Evolutionary conservation across 1,140 invertebrate species (phyloP).

Genomic region (Drosophila teissieri): DNA sequence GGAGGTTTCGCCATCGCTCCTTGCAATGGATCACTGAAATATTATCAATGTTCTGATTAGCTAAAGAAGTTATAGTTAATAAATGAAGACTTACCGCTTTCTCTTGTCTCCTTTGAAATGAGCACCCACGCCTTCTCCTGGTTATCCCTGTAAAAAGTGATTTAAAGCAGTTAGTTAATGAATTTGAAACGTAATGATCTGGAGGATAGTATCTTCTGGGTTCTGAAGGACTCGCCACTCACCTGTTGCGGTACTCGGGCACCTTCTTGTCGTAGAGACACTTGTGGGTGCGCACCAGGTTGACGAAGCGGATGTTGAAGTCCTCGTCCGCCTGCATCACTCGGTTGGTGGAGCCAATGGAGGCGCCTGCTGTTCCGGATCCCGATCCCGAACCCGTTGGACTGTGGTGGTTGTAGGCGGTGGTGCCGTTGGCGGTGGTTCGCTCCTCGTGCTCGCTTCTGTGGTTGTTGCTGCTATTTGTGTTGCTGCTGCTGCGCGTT

Average conservation of each 20-base stretch:
- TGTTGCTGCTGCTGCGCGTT: conserved; percentile 54
- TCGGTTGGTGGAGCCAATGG: conserved; percentile 66
- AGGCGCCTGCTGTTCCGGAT: conserved; percentile 2
- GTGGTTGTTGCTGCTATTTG: conserved; percentile 25
- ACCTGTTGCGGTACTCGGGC: conserved; percentile 83
- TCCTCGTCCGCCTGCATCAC: conserved; percentile 84
- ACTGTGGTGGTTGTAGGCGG: conserved; percentile 44
- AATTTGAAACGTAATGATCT: no score
- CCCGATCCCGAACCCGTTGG: conserved; percentile 25
- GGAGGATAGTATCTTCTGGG: not conserved
- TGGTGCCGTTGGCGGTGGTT: conserved; percentile 15
- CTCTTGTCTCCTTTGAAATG: conserved; percentile 84
- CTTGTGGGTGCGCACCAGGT: conserved; percentile 76
- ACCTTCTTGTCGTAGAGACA: conserved; percentile 84
- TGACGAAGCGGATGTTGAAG: conserved; percentile 84
- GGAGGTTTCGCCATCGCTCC: conserved; percentile 83
- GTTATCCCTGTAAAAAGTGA: conserved; percentile 57
- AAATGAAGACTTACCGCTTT: conserved; percentile 61
- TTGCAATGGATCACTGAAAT: conserved; percentile 80
- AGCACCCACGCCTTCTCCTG: conserved; percentile 83
- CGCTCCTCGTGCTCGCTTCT: conserved; percentile 35
- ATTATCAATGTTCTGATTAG: rapidly evolving
- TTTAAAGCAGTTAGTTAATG: not conserved
- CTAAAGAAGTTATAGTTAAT: not conserved
- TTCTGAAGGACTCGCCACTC: conserved; percentile 9